Percentiles rank a stretch among this genome's conserved stretches.
phyloP scores from a whole-genome alignment of 2,797 vertebrate species.

The Aphelocoma californica region DNA sequence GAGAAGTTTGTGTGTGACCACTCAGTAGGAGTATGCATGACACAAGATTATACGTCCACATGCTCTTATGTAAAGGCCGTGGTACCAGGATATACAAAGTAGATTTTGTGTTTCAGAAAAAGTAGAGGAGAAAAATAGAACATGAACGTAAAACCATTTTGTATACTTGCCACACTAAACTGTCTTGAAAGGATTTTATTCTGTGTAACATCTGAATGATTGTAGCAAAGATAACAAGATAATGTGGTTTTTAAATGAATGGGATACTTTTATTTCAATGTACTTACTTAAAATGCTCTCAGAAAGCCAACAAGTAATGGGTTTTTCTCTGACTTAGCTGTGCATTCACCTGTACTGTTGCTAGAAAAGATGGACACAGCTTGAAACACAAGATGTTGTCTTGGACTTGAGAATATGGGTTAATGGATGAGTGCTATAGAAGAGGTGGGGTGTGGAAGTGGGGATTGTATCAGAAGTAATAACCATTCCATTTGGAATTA shows the following conservation, averaged over 20 bases:
- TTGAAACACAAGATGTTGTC: not conserved
- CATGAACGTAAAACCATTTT: not conserved
- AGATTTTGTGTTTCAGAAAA: not conserved
- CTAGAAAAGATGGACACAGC: not conserved
- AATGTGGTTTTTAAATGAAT: rapidly evolving
- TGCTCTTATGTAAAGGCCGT: not conserved
- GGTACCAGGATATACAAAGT: not conserved
- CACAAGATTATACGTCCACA: no score
- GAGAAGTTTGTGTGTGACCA: not conserved
- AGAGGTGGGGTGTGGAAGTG: not conserved
- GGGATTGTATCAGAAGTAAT: not conserved
- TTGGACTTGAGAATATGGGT: not conserved
- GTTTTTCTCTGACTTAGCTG: not conserved
- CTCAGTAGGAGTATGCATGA: not conserved
- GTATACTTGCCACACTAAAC: not conserved
- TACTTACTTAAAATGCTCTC: not conserved
- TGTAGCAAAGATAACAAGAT: not conserved
- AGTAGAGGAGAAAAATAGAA: not conserved
- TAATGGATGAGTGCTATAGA: not conserved
- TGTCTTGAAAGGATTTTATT: not conserved
- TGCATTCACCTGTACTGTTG: not conserved
- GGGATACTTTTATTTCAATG: not conserved
- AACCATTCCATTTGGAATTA: not conserved
- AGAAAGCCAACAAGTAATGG: not conserved
- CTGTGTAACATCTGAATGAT: not conserved